Conservation (phyloP, 1,140 invertebrate species). For the Cherax quadricarinatus region DNA sequence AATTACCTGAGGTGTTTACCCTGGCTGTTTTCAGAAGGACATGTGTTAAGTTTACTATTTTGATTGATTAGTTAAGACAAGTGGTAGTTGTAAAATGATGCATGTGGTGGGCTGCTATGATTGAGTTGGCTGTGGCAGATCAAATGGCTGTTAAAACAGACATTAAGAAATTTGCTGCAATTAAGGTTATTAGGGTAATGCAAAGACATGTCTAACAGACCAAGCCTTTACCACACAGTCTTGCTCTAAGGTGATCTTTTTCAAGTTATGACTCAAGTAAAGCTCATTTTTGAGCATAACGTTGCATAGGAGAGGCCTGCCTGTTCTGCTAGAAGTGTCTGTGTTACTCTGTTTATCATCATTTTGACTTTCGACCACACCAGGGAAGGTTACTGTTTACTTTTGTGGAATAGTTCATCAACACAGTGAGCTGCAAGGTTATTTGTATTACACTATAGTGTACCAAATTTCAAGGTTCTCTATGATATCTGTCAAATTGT, state of each 20-base stretch:
- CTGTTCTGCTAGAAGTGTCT: too few relatives aligned
- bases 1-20: background rate
- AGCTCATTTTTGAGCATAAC: too few relatives aligned
- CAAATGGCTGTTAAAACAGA: background rate
- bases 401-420: background rate
- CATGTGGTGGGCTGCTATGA: background rate
- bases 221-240: too few relatives aligned
- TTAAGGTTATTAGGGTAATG: too few relatives aligned
- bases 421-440: background rate
- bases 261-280: too few relatives aligned
- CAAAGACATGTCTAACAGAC: too few relatives aligned
- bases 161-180: background rate
- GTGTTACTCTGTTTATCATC: too few relatives aligned
- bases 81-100: background rate
- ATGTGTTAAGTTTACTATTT: background rate
- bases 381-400: background rate
- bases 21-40: background rate
- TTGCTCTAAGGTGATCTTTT: too few relatives aligned
- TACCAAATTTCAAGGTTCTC: background rate
- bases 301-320: too few relatives aligned
- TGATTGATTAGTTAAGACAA: background rate
- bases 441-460: background rate
- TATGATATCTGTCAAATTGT: background rate
- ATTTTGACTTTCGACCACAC: too few relatives aligned
- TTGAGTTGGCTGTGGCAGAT: background rate